Evolutionary conservation across 2,888 invertebrate species (phyloP).

Genomic region (Phasia obesa): DNA sequence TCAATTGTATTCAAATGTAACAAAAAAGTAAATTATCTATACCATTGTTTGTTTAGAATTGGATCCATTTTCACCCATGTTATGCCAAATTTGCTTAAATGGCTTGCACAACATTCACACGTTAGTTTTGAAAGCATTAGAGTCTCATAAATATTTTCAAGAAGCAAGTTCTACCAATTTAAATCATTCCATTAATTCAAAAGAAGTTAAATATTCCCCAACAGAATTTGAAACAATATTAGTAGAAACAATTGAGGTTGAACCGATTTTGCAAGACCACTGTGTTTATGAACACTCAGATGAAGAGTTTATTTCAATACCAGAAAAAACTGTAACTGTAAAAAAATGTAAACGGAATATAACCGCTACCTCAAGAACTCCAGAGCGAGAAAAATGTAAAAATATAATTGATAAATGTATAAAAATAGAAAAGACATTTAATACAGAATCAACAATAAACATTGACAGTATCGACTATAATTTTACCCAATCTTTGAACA

Average conservation of each 20-base stretch:
- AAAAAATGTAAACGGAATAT: not conserved
- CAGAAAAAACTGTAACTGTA: not conserved
- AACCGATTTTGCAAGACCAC: slow-evolving; percentile 4
- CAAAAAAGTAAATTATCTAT: not conserved
- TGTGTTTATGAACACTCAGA: slow-evolving; percentile 1
- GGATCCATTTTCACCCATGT: slow-evolving; percentile 39
- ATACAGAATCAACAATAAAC: not conserved
- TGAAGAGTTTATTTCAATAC: not conserved
- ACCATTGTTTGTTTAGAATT: slow-evolving; percentile 16
- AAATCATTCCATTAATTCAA: not conserved
- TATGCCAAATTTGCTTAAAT: slow-evolving; percentile 52
- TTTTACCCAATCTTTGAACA: not conserved
- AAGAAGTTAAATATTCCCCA: slow-evolving; percentile 23
- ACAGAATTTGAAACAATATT: slow-evolving; percentile 48
- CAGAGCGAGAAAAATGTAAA: not conserved
- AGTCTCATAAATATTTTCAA: slow-evolving; percentile 43
- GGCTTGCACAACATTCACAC: slow-evolving; percentile 37
- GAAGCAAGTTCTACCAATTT: not conserved
- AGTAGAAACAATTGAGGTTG: slow-evolving; percentile 37
- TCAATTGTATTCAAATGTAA: not conserved
- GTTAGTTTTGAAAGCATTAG: slow-evolving; percentile 48
- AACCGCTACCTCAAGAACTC: not conserved
- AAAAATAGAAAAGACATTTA: not conserved
- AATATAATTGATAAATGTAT: not conserved
- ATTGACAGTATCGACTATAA: not conserved